phyloP scores from a whole-genome alignment of 2,113 vertebrate species.

The Upupa epops region DNA sequence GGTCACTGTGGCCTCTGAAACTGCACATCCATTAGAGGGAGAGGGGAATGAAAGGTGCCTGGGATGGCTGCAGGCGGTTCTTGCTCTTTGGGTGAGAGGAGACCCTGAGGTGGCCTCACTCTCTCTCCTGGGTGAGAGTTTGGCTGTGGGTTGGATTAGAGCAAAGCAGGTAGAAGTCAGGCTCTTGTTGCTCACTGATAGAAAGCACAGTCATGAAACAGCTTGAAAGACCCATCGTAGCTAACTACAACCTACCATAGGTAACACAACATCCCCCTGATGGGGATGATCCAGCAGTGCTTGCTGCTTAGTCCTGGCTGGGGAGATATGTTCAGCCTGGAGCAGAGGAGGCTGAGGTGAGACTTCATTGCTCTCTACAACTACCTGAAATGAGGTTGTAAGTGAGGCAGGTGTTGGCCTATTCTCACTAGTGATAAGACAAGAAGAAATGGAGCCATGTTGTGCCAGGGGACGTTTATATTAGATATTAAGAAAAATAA shows the following conservation, averaged over 20 bases:
- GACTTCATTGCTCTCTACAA: no score
- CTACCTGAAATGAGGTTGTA: no score
- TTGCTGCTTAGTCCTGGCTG: not conserved
- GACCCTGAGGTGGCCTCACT: not conserved
- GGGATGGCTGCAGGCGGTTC: accelerated
- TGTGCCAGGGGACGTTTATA: no score
- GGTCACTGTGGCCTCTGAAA: not conserved
- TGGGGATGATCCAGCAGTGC: not conserved
- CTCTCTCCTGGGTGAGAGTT: accelerated
- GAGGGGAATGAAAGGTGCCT: accelerated
- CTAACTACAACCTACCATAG: not conserved
- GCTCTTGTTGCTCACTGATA: not conserved
- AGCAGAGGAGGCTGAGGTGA: no score
- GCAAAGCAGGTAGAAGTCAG: accelerated
- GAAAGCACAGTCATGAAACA: not conserved
- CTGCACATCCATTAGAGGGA: not conserved
- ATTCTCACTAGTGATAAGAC: no score
- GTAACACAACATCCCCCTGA: not conserved
- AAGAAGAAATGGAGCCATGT: no score
- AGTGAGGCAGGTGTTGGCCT: no score
- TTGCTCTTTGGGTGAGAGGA: not conserved
- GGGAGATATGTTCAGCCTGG: not conserved
- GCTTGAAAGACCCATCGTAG: not conserved
- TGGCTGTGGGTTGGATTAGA: not conserved
- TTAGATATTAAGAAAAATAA: no score